These are phyloP conservation scores for Serinus canaria DNA, from an alignment of 2,113 vertebrate species.

Conservation along the genomic window DNA sequence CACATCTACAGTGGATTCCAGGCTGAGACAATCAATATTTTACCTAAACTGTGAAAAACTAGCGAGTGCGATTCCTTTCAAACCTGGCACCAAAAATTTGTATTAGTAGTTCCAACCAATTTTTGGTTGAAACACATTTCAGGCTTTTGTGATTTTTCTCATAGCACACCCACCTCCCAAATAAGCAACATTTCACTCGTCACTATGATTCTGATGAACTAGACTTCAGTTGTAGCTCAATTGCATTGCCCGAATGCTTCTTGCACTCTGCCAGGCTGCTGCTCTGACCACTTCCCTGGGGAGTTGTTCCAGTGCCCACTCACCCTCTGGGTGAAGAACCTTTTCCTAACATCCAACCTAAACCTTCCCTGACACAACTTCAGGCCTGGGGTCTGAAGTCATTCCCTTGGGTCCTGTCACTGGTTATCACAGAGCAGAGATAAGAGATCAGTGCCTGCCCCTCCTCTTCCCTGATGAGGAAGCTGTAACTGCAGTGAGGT, in stretches of 20 bases:
- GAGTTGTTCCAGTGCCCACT: background rate
- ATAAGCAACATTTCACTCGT: background rate
- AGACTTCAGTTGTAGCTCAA: background rate
- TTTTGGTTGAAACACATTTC: background rate
- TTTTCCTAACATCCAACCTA: background rate
- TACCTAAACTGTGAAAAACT: background rate
- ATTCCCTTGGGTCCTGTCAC: accelerated
- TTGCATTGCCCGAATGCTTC: accelerated
- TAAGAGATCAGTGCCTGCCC: background rate
- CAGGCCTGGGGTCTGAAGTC: no score
- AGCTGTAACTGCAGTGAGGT: background rate
- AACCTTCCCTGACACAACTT: background rate
- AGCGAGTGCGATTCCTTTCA: background rate
- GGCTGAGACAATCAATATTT: background rate
- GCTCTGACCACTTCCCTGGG: no score
- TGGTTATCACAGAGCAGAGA: background rate
- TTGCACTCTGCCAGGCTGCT: background rate
- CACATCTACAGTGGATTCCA: background rate
- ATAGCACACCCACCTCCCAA: background rate
- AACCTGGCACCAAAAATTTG: background rate
- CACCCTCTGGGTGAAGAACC: background rate
- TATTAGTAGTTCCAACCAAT: background rate
- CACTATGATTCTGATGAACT: background rate
- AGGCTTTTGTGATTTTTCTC: background rate
- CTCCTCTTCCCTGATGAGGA: background rate